Conservation (phyloP, 1,140 invertebrate genomes). For the Caenorhabditis remanei region DNA sequence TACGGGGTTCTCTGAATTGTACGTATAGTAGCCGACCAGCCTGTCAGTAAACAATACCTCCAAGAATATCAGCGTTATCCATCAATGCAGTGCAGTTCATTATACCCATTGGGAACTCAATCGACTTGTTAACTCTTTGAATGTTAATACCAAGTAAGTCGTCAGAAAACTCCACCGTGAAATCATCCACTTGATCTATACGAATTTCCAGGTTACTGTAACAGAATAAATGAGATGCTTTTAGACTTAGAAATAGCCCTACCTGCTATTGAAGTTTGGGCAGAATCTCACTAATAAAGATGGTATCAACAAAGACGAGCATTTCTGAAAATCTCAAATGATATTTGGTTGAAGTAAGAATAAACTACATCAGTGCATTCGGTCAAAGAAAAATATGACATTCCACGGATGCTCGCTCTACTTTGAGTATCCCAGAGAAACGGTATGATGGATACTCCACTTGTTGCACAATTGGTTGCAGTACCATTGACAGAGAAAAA, state of each 20-base stretch:
- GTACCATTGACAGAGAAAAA: constrained; percentile 14
- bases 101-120: constrained; percentile 19
- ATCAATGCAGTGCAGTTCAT: constrained; percentile 6
- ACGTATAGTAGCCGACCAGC: not conserved
- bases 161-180: not conserved
- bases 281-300: constrained; percentile 9
- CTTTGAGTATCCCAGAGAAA: not conserved
- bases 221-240: too few relatives aligned
- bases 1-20: not conserved
- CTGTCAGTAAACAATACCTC: not conserved
- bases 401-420: constrained; percentile 14
- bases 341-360: not conserved
- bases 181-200: constrained; percentile 4
- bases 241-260: not conserved
- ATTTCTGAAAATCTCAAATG: not conserved
- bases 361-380: not conserved
- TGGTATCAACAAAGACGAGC: not conserved
- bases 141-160: constrained; percentile 34
- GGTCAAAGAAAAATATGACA: constrained; percentile 1
- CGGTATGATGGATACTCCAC: not conserved
- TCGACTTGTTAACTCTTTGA: constrained; percentile 3
- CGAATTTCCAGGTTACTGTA: constrained; percentile 31
- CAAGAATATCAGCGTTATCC: not conserved
- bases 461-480: not conserved
- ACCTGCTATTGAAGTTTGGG: constrained; percentile 34